Percentiles rank a stretch among this genome's conserved stretches.
Conservation (phyloP, 1,140 invertebrate genomes). For the Lucilia sericata region DNA sequence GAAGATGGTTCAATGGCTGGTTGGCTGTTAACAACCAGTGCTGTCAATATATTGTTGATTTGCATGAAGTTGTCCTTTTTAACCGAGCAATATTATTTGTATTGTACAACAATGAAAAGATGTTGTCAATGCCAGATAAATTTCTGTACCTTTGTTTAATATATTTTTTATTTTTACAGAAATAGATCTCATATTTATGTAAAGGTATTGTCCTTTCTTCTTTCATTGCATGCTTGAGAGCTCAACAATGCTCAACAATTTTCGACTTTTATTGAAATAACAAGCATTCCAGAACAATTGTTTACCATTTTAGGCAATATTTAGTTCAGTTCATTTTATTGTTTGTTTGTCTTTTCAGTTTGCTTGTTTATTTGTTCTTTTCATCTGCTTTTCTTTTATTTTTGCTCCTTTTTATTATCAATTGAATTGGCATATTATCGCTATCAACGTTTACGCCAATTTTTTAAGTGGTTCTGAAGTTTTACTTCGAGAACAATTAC, state of each 20-base stretch:
- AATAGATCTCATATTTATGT: neutral
- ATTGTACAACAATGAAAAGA: too few species aligned
- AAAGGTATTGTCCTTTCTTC: neutral
- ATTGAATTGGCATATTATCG: neutral
- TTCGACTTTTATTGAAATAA: neutral
- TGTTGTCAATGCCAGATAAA: too few species aligned
- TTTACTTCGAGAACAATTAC: constrained; percentile 14
- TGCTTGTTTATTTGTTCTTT: neutral
- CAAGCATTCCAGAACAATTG: neutral
- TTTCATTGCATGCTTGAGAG: neutral
- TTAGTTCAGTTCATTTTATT: neutral
- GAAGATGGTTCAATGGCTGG: too few species aligned
- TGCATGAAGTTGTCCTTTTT: neutral
- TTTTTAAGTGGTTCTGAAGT: constrained; percentile 33
- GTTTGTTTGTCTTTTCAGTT: neutral
- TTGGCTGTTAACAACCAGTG: neutral
- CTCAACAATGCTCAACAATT: neutral
- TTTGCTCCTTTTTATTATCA: neutral
- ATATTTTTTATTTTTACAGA: too few species aligned
- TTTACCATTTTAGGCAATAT: neutral
- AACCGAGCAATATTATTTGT: neutral
- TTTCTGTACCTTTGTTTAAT: too few species aligned
- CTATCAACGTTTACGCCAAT: neutral
- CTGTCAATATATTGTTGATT: neutral
- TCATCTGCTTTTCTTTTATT: neutral